These are phyloP conservation scores for Siniperca knerii DNA, from an alignment of 2,113 vertebrate genomes.

Conservation along the genomic window DNA sequence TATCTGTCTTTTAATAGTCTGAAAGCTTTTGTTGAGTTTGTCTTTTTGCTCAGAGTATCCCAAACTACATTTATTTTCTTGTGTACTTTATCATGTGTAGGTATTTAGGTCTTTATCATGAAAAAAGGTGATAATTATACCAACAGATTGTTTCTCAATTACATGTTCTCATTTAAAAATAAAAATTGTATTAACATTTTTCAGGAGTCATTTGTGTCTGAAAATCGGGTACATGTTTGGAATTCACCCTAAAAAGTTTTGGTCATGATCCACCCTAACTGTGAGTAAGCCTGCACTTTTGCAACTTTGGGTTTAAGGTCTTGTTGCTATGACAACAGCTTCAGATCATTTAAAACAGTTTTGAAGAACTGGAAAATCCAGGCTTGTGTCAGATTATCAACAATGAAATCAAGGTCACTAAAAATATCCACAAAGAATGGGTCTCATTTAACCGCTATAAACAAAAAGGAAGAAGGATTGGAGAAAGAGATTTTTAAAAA, in stretches of 20 bases:
- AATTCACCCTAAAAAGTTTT: background rate
- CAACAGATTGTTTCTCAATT: background rate
- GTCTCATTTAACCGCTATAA: background rate
- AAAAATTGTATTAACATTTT: background rate
- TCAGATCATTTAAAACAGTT: conserved; percentile 9
- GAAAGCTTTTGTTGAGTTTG: background rate
- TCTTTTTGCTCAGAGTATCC: background rate
- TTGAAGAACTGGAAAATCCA: conserved; percentile 11
- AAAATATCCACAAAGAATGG: background rate
- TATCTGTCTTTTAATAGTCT: background rate
- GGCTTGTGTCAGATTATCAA: background rate
- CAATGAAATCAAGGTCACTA: background rate
- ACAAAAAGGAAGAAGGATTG: background rate
- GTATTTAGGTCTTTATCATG: background rate
- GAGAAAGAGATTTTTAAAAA: too few relatives aligned
- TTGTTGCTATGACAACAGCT: conserved; percentile 24
- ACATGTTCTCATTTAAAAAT: background rate
- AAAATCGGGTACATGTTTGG: background rate
- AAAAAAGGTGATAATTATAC: background rate
- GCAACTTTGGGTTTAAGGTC: conserved; percentile 9
- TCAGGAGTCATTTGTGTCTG: background rate
- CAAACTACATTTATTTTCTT: background rate
- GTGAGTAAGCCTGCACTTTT: background rate
- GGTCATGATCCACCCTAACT: background rate
- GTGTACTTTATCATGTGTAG: background rate